Evolutionary conservation across 2,888 invertebrate species (phyloP).

Genomic region (Yponomeuta plumbellus): DNA sequence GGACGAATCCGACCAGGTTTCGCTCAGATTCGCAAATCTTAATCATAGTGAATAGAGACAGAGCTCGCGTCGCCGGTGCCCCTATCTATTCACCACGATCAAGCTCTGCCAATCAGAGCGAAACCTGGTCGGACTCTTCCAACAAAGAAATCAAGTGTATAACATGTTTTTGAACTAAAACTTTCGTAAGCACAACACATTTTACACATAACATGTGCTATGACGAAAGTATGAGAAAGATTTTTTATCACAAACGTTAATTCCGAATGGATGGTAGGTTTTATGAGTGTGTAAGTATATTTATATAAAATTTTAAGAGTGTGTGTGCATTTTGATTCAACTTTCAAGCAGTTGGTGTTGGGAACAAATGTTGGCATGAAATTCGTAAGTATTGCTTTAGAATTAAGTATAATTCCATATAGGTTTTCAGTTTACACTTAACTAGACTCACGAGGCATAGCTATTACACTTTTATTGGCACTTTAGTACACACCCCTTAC

Average conservation of each 20-base stretch:
- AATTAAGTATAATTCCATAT: conserved; percentile 29
- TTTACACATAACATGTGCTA: conserved; percentile 4
- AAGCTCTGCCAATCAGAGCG: too few relatives aligned
- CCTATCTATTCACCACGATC: too few relatives aligned
- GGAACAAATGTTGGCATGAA: conserved; percentile 61
- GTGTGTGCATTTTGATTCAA: conserved; percentile 46
- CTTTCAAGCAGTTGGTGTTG: conserved; percentile 62
- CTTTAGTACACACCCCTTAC: background rate
- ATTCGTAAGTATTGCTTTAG: conserved; percentile 61
- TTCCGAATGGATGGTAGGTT: conserved; percentile 12
- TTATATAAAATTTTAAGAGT: conserved; percentile 26
- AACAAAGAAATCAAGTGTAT: too few relatives aligned
- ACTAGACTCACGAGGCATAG: background rate
- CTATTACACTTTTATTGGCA: background rate
- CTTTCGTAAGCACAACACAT: background rate
- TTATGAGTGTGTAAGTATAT: conserved; percentile 16
- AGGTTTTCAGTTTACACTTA: background rate
- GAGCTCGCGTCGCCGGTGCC: too few relatives aligned
- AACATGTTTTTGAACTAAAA: too few relatives aligned
- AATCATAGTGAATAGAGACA: too few relatives aligned
- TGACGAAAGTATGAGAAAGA: conserved; percentile 19
- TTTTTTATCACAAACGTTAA: conserved; percentile 56
- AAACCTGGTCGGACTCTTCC: too few relatives aligned
- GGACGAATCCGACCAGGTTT: too few relatives aligned
- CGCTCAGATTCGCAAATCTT: too few relatives aligned